phyloP scores from a whole-genome alignment of 2,797 vertebrate species.

The Pangasius mekongensis region DNA sequence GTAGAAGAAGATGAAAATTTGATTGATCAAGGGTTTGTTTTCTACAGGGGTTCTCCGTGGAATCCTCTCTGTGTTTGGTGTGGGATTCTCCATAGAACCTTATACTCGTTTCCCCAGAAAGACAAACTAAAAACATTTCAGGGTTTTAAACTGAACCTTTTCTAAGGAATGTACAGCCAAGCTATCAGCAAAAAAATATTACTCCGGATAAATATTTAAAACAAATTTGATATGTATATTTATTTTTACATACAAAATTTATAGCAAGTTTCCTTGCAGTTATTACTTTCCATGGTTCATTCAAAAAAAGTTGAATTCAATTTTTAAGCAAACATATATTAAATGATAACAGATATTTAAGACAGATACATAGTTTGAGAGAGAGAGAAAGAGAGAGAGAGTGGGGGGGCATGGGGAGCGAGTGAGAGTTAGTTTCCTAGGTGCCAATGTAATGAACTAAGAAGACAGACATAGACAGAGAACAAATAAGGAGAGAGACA shows the following conservation, averaged over 20 bases:
- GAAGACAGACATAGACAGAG: constrained; percentile 29
- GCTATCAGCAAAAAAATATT: neutral
- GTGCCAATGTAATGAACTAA: constrained; percentile 23
- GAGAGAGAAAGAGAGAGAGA: neutral
- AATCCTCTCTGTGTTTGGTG: neutral
- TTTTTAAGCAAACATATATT: neutral
- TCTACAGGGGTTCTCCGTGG: neutral
- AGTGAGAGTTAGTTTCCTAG: neutral
- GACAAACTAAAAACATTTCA: neutral
- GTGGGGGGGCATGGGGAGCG: neutral
- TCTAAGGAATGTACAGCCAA: neutral
- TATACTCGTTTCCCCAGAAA: neutral
- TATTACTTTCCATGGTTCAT: neutral
- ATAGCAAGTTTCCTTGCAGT: neutral
- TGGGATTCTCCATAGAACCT: neutral
- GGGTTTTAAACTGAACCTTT: neutral
- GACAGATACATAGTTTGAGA: neutral
- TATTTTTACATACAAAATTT: neutral
- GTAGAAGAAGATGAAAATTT: neutral
- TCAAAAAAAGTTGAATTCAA: too few relatives aligned
- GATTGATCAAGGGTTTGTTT: neutral
- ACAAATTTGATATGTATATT: neutral
- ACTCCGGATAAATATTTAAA: neutral
- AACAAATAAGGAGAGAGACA: constrained; percentile 35
- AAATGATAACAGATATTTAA: neutral